Evolutionary conservation across 1,140 invertebrate genomes (phyloP).

Genomic region (Spodoptera frugiperda): DNA sequence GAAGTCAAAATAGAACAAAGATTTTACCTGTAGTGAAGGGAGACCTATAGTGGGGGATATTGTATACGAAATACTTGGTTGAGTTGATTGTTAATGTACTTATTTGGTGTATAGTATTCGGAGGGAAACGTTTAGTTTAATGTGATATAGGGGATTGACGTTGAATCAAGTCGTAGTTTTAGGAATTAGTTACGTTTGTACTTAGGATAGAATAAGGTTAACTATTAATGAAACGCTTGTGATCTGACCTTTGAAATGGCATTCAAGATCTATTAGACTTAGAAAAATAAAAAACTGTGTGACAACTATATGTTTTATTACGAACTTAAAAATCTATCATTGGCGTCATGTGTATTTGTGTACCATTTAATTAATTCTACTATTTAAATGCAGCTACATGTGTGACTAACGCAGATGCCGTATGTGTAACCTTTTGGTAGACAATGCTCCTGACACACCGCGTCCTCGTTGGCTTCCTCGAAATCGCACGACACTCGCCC

Average conservation of each 20-base stretch:
- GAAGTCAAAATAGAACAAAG: conserved; percentile 78
- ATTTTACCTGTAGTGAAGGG: background rate
- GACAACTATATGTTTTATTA: conserved; percentile 34
- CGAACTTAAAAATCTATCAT: conserved; percentile 2
- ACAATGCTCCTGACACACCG: conserved; percentile 51
- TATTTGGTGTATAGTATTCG: background rate
- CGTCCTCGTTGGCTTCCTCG: conserved; percentile 47
- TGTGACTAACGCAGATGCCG: conserved; percentile 67
- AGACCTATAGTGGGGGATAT: background rate
- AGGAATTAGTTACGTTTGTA: background rate
- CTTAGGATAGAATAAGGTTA: background rate
- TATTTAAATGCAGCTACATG: conserved; percentile 62
- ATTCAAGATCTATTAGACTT: conserved; percentile 3
- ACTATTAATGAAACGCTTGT: conserved; percentile 12
- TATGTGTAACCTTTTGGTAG: conserved; percentile 53
- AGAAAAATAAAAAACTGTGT: background rate
- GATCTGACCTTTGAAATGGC: background rate
- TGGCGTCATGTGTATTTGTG: background rate
- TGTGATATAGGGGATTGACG: conserved; percentile 1
- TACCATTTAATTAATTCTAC: background rate
- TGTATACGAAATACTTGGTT: conserved; percentile 15
- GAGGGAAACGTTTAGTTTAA: conserved; percentile 6
- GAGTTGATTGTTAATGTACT: background rate
- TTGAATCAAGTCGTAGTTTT: conserved; percentile 6
- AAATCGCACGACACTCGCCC: conserved; percentile 47